Percentiles rank a stretch among this genome's conserved stretches.
These are phyloP conservation scores for Erebia epiphron DNA, from an alignment of 2,888 invertebrate species.

Conservation along the genomic window DNA sequence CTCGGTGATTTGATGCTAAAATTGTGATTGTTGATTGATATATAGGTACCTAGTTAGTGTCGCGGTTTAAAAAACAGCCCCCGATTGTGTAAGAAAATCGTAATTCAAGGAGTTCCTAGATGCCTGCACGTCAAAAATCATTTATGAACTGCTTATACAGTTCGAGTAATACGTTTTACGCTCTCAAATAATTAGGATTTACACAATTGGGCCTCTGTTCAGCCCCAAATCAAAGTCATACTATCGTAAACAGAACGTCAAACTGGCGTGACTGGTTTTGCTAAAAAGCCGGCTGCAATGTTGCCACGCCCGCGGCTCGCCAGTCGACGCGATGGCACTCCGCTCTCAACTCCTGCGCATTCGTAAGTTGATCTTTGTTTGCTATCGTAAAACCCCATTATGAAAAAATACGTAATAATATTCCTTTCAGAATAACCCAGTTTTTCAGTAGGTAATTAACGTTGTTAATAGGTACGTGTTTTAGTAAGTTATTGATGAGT, in stretches of 20 bases:
- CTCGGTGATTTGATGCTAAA: no score
- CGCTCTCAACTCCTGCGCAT: slow-evolving; percentile 75
- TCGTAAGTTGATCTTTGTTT: slow-evolving; percentile 53
- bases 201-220: no score
- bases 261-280: slow-evolving; percentile 67
- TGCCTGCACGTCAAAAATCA: no score
- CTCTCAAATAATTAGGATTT: no score
- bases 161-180: no score
- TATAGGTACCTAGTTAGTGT: neutral
- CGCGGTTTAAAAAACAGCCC: slow-evolving; percentile 14
- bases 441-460: neutral
- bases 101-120: no score
- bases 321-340: slow-evolving; percentile 73
- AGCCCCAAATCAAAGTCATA: slow-evolving; percentile 22
- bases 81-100: no score
- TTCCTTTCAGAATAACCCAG: neutral
- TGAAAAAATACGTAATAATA: neutral
- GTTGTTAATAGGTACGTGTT: neutral
- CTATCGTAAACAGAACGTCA: slow-evolving; percentile 48
- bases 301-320: slow-evolving; percentile 53
- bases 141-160: no score
- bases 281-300: slow-evolving; percentile 46
- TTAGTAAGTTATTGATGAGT: neutral
- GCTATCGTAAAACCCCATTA: neutral
- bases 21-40: no score